phyloP scores from a whole-genome alignment of 2,113 vertebrate genomes.

The Lanius ludovicianus region DNA sequence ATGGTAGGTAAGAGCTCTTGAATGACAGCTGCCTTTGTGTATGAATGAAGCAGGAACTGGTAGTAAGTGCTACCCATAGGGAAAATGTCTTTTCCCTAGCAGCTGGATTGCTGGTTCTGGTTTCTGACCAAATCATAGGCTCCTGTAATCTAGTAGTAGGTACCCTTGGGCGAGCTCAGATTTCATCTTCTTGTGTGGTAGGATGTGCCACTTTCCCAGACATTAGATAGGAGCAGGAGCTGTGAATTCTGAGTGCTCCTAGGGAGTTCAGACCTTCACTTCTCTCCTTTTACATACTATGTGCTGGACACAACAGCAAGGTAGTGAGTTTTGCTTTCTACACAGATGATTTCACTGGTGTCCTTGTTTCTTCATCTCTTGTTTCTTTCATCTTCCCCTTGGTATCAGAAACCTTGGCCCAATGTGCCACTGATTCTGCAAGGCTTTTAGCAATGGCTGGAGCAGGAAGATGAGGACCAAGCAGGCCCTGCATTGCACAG shows the following conservation, averaged over 20 bases:
- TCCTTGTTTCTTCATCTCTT: neutral
- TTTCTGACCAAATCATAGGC: neutral
- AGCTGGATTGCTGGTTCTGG: neutral
- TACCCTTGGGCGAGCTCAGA: neutral
- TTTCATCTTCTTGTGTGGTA: neutral
- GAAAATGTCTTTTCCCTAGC: neutral
- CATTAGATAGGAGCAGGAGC: neutral
- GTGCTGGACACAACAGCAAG: neutral
- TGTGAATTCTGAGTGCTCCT: neutral
- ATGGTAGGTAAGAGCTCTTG: neutral
- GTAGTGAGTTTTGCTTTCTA: neutral
- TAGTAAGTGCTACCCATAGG: neutral
- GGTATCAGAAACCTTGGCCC: neutral
- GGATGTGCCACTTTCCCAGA: neutral
- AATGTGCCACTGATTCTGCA: accelerated
- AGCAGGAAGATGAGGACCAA: neutral
- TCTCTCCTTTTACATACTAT: neutral
- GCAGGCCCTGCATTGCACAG: neutral
- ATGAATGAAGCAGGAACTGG: neutral
- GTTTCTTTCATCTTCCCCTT: neutral
- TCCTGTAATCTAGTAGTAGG: neutral
- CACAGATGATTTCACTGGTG: neutral
- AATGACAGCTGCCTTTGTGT: neutral
- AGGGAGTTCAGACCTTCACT: neutral
- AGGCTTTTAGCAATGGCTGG: neutral